Conservation (phyloP, 1,140 invertebrate species). For the roundworm (Caenorhabditis elegans) region WBcel235 BX284605.5:12592501-12593000, state of each 20-base stretch:
- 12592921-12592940: too few species aligned
- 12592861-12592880: not conserved
- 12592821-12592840: conserved; percentile 15
- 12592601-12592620: not conserved
- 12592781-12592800: not conserved
- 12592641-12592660: not conserved
- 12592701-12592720: not conserved
- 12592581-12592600: not conserved
- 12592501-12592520: not conserved
- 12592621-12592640: not conserved
- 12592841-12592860: not conserved
- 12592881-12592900: not conserved
- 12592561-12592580: not conserved
- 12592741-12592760: not conserved
- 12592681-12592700: not conserved
- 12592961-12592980: not conserved
- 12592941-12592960: conserved; percentile 6
- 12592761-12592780: not conserved
- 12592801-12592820: conserved; percentile 7
- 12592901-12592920: too few species aligned
- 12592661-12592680: not conserved
- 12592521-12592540: not conserved
- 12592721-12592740: not conserved
- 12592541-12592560: not conserved
- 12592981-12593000: not conserved